Evolutionary conservation across 2,797 vertebrate species (phyloP), one percentile per base, ranked within the genome.

Genomic region (Neosalanx taihuensis): DNA sequence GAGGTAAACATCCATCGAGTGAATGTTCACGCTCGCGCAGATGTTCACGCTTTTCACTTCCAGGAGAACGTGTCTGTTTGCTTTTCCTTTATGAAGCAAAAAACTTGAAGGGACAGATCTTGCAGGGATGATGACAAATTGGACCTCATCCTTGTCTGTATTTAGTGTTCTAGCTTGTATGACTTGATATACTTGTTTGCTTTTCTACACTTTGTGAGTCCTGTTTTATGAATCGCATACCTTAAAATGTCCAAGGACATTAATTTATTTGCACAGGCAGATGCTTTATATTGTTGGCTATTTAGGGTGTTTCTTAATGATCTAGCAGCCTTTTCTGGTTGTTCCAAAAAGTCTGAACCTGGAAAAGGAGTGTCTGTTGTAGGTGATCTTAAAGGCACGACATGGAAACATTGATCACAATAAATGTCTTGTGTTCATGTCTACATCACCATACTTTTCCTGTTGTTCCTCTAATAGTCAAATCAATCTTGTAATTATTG

Each of bases 351-450:
- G 53, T 56, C 49, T 18, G 64, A 66, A 66, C 66, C 68, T 61
- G 64, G 57, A 66, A 82, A 79, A 75, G 67, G 67, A 57, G 37
- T 63, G 79, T 17, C 73, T 76, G 75, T 72, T 13, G 10, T 13
- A 75, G 77, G 76, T 83, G 75, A 70, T 74, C 81, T 76, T 79
- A 80, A 72, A 59, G 57, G 33, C 74, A 60, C 78, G 77, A 35
- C 74, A 64, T 74, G 70, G 70, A 74, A 59, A 65, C 81, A 86
- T 87, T 84, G 88, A 89, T 90, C 86, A 83, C 84, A 88, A 84
- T 89, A 84, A 89, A 85, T 73, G 76, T 87, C 76, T 76, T 12
- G 64, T 86, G 79, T 82, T 75, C 72, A 49, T 56, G 53, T 77
- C 69, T 61, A 17, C 18, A 78, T 77, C 80, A 72, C 75, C 20